Evolutionary conservation across 2,888 invertebrate genomes (phyloP), one percentile per base, ranked within the genome.

Genomic region (Leptinotarsa tumamoca): DNA sequence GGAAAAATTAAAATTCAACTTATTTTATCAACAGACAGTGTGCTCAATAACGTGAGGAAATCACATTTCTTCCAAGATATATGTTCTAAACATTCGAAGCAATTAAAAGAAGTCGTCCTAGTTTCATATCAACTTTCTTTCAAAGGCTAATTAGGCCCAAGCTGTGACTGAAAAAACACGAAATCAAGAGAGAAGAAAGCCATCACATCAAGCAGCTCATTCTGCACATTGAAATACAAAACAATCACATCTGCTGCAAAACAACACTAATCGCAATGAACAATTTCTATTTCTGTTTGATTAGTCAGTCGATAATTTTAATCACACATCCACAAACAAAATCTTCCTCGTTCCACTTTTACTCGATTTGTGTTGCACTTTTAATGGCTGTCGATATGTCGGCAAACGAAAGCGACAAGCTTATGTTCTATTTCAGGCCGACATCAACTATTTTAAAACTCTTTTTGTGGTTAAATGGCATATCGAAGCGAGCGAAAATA

Each of bases 331-430:
- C 14, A 23, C 13, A 21, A 0, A 23, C 27, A 63, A 63, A 63
- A 63, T 18, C 63, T 63, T 63, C 63, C 63, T 63, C 63, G 63
- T 63, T 63, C 63, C 43, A 63, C 58, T 63, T 63, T 63, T 63
- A 63, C 63, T 63, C 43, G 63, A 63, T 63, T 63, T 63, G 18
- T 33, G 43, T 63, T 63, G 63, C 63, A 27, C 4, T 63, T 63
- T 27, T 15, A 21, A 14, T 58, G 23, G 58, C 58, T 15, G 58
- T 23, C 58, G 21, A 58, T 58, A 58, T 58, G 58, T 58, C 21
- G 23, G 58, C 21, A 58, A 58, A 58, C 13, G 58, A 23, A 58
- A 23, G 23, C 58, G 27, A 63, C 33, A n/a, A 33, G n/a, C n/a
- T 5, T 14, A 17, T 27, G 15, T n/a, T 63, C 43, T 63, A 63